A percentile compares a stretch with the other conserved stretches of the same genome.
Evolutionary conservation across 2,797 vertebrate species (phyloP).

Genomic region (Mionectes olivaceus): DNA sequence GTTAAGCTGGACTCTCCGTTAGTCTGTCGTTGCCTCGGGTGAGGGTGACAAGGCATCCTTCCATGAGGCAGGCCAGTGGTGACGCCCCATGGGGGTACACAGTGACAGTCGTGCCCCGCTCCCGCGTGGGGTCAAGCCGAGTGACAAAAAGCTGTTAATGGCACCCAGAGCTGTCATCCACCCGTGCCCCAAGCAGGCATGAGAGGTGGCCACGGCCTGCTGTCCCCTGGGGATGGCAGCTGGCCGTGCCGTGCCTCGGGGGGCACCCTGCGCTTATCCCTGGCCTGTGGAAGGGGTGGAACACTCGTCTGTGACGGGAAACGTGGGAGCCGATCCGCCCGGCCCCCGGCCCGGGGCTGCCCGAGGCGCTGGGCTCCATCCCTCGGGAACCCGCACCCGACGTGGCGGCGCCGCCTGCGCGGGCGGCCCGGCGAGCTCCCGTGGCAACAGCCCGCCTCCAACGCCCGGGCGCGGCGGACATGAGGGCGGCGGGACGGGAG

Average conservation of each 20-base stretch:
- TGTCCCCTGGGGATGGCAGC: background rate
- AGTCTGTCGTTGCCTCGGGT: rapidly evolving
- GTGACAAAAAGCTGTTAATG: rapidly evolving
- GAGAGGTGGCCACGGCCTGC: rapidly evolving
- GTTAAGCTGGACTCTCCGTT: background rate
- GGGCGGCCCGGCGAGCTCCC: background rate
- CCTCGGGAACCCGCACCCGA: no score
- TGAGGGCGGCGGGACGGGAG: background rate
- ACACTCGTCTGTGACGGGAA: rapidly evolving
- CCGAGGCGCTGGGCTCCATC: rapidly evolving
- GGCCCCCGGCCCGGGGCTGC: background rate
- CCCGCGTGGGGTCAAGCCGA: rapidly evolving
- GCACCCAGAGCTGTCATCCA: rapidly evolving
- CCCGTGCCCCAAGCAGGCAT: background rate
- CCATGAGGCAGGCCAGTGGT: rapidly evolving
- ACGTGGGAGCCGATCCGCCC: rapidly evolving
- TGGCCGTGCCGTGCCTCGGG: rapidly evolving
- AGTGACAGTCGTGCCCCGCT: rapidly evolving
- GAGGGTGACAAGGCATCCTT: rapidly evolving
- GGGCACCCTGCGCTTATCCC: background rate
- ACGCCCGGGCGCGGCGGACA: background rate
- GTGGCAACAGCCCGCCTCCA: background rate
- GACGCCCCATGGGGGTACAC: background rate
- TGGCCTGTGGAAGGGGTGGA: background rate
- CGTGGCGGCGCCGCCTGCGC: background rate